Base-by-base conservation (phyloP, 2,797 vertebrate species). In the Leuciscus waleckii region DNA sequence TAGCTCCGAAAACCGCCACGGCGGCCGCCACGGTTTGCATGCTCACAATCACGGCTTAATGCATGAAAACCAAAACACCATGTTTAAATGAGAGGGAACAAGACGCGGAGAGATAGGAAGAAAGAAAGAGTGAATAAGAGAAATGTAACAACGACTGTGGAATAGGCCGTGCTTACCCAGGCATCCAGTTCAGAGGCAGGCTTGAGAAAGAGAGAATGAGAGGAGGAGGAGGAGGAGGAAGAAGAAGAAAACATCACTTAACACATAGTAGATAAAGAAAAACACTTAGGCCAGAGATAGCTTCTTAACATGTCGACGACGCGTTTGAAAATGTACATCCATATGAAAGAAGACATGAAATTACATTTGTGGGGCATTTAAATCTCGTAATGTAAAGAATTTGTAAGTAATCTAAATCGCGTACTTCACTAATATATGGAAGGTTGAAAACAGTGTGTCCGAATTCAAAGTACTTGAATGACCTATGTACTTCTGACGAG, bases 171-270 rank as follows among this genome's bases (percentile, higher is more conserved):
- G 85, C 92, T 94, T 93, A 95, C 93, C 94, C 91, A 90, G 23
- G 43, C 70, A 65, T 92, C 85, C 81, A 94, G 87, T 51, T 93
- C 93, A 54, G 92, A 90, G 88, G 93, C 78, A 67, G 93, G 92
- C 94, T 94, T 74, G 79, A 58, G 71, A 51, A 54, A 14, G 63
- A 39, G 19, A 78, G 17, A 81, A 79, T 2, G 51, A 85, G 17
- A 91, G 5, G 35, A 35, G 35, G 70, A 76, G 23, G 85, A 35
- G 67, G 85, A 35, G 67, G 37, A 46, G 0, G 37, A 46, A 2
- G 41, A 46, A 56, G 46, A 43, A 79, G 54, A 84, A 81, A 65
- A 67, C 32, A 88, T 68, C 76, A 83, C 32, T 76, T 32, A 41
- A 88, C 73, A 71, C 14, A 41, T 2, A 11, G 58, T 2, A 11